A percentile compares a stretch with the other conserved stretches of the same genome.
Evolutionary conservation across 1,140 invertebrate species (phyloP).

Genomic region (Penaeus japonicus): DNA sequence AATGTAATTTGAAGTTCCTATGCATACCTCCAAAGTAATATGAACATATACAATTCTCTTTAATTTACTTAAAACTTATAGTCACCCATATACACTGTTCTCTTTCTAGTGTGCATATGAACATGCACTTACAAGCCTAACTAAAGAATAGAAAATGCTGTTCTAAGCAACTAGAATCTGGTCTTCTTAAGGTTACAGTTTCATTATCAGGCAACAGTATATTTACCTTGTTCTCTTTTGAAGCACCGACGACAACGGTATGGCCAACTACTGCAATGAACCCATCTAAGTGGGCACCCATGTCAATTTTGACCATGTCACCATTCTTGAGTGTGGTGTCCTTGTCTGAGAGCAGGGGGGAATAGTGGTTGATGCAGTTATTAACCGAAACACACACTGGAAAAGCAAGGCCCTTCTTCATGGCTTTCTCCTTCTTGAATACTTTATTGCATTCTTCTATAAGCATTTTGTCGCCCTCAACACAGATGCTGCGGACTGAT

Average conservation of each 20-base stretch:
- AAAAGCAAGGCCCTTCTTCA: slow-evolving; percentile 98
- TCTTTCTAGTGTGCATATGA: too few relatives aligned
- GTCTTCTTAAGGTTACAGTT: slow-evolving; percentile 55
- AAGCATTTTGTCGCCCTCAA: slow-evolving; percentile 87
- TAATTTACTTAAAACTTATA: too few relatives aligned
- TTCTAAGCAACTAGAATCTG: neutral
- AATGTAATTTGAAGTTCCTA: too few relatives aligned
- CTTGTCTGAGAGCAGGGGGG: slow-evolving; percentile 90
- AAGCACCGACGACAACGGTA: slow-evolving; percentile 88
- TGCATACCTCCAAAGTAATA: too few relatives aligned
- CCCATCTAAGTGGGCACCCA: slow-evolving; percentile 98
- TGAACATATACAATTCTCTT: too few relatives aligned
- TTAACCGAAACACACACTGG: slow-evolving; percentile 98
- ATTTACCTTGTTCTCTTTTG: slow-evolving; percentile 72
- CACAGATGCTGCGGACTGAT: slow-evolving; percentile 90
- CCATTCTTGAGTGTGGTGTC: slow-evolving; percentile 89
- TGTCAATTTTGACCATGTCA: slow-evolving; percentile 97
- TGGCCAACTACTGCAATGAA: slow-evolving; percentile 98
- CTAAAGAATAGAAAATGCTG: too few relatives aligned
- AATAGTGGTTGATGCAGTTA: slow-evolving; percentile 99
- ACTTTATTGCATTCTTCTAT: slow-evolving; percentile 93
- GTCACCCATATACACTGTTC: too few relatives aligned
- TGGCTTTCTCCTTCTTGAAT: slow-evolving; percentile 98
- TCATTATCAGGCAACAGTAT: slow-evolving; percentile 49
- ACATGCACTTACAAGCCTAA: too few relatives aligned